Base-by-base conservation (phyloP, 2,888 invertebrate genomes). In the Portevinia maculata region DNA sequence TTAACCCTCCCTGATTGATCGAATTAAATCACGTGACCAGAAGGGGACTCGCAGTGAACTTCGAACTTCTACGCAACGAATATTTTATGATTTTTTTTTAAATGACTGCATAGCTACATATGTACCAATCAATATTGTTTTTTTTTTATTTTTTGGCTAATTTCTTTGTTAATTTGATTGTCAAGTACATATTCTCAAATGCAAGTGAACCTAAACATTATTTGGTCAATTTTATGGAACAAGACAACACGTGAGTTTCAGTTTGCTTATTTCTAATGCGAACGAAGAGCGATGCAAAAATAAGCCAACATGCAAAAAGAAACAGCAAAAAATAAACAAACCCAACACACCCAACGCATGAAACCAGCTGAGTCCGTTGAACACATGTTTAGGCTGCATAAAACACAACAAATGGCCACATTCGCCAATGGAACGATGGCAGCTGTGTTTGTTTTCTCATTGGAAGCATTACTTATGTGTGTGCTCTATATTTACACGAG, bases 311-410 rank as follows among this genome's bases (percentile, higher is more conserved):
- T n/a, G n/a, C n/a, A 37, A 55, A 55, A 3, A 7, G 11, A 48
- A 21, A 32, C 11, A 41, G 24, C 30, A 59, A 46, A 13, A 24
- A 52, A 28, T 57, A 44, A 75, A 75, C 53, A 53, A 75, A 69
- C 44, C 13, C 34, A 53, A 60, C 46, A 67, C 75, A 69, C 69
- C 65, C 37, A 60, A 5, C 59, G 59, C 41, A 65, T 41, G 50
- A 30, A 41, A 39, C 24, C 67, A 75, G 67, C 75, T 75, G 75
- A 37, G 32, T 32, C 24, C 46, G n/a, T 34, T 53, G 28, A 65
- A 74, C 65, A 65, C 74, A 65, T 71, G 74, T 74, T 65, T 34
- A 59, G 13, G 32, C 52, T 48, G 46, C 53, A 71, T 62, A 65
- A n/a, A n/a, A 5, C 24, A 24, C 24, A 24, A 24, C 24, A 24